Conservation (phyloP, 2,888 invertebrate genomes). For the Leuctra nigra region DNA sequence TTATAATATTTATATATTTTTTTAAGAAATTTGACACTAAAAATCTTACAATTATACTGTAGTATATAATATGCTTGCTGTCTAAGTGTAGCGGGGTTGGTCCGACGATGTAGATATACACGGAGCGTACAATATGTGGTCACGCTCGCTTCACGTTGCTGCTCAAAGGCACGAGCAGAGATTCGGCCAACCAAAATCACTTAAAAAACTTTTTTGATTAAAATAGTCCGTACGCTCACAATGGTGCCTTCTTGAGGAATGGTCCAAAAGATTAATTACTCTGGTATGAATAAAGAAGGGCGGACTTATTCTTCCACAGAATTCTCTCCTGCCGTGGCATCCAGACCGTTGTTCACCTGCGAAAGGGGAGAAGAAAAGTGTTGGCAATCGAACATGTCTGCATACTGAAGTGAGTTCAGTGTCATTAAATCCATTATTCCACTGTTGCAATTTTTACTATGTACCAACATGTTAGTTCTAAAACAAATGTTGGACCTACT, state of each 20-base stretch:
- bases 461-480: too few relatives aligned
- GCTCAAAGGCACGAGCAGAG: constrained; percentile 7
- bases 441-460: too few relatives aligned
- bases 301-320: neutral
- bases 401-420: too few relatives aligned
- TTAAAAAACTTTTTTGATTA: neutral
- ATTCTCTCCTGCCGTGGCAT: neutral
- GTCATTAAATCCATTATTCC: too few relatives aligned
- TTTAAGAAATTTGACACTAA: constrained; percentile 2
- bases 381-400: too few relatives aligned
- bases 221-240: constrained; percentile 1
- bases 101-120: neutral
- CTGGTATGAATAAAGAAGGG: neutral
- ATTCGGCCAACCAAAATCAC: neutral
- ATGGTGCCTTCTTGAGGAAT: constrained; percentile 3
- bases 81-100: neutral
- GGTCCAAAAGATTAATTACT: constrained; percentile 1
- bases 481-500: too few relatives aligned
- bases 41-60: neutral
- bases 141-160: neutral
- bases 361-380: neutral
- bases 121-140: neutral
- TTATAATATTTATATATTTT: neutral
- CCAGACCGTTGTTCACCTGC: neutral
- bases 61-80: neutral